phyloP scores from a whole-genome alignment of 2,113 vertebrate genomes.

The Cardinalis cardinalis region DNA sequence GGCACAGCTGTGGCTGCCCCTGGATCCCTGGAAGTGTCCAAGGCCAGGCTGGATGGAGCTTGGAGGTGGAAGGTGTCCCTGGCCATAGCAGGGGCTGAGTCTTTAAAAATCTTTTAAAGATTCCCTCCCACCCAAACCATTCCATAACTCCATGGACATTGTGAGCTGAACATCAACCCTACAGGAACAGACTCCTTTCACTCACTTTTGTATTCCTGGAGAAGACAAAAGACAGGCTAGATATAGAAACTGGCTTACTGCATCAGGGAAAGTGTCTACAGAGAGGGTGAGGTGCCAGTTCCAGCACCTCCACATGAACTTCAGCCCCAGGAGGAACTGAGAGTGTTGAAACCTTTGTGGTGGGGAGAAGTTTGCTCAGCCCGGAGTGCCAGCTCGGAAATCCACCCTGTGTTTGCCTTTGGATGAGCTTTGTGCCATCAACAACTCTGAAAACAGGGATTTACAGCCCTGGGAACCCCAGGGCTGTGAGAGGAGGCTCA shows the following conservation, averaged over 20 bases:
- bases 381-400: background rate
- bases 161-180: background rate
- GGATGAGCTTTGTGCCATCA: background rate
- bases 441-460: background rate
- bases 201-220: background rate
- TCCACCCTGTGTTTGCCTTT: background rate
- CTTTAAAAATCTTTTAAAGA: background rate
- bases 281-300: background rate
- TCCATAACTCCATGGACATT: fast-evolving
- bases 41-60: background rate
- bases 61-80: background rate
- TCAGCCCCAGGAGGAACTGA: background rate
- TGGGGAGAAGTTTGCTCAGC: background rate
- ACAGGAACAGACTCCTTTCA: background rate
- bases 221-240: background rate
- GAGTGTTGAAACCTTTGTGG: background rate
- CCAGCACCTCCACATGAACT: background rate
- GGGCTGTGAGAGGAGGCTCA: background rate
- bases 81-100: too few species aligned
- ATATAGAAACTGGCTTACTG: background rate
- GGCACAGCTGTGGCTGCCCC: background rate
- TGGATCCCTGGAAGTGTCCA: background rate
- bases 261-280: background rate
- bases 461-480: background rate
- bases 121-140: background rate